These are phyloP conservation scores for Chelon auratus DNA, from an alignment of 2,797 vertebrate species.

Conservation along the genomic window DNA sequence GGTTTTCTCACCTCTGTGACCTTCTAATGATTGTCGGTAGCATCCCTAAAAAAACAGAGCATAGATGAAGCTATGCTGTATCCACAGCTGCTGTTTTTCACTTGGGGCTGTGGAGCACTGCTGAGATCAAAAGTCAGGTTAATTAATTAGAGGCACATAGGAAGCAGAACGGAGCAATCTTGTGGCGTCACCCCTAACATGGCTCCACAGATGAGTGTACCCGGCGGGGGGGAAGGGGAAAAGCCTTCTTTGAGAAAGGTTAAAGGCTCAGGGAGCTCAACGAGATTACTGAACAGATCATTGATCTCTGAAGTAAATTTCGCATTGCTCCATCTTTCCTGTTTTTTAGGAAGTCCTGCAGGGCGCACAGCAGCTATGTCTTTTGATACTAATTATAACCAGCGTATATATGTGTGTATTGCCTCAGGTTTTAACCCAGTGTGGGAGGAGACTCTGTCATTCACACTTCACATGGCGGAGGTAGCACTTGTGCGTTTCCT, in stretches of 20 bases:
- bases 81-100: constrained; percentile 23
- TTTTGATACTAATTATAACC: neutral
- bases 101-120: neutral
- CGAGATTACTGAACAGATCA: constrained; percentile 40
- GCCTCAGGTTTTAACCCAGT: constrained; percentile 96
- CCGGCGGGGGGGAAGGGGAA: constrained; percentile 17
- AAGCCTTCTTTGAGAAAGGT: constrained; percentile 56
- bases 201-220: constrained; percentile 37
- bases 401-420: constrained; percentile 13
- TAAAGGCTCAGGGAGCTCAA: constrained; percentile 39
- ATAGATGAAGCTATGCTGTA: neutral
- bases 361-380: neutral
- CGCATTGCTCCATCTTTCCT: constrained; percentile 6
- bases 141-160: constrained; percentile 50
- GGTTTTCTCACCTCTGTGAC: neutral
- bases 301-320: constrained; percentile 47
- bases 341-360: neutral
- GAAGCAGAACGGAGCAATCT: constrained; percentile 37
- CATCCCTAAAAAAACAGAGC: neutral
- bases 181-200: constrained; percentile 36
- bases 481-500: constrained; percentile 95
- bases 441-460: constrained; percentile 97
- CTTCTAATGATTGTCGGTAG: neutral
- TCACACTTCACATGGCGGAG: constrained; percentile 97
- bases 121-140: constrained; percentile 39